These are phyloP conservation scores for Mystacides longicornis DNA, from an alignment of 2,888 invertebrate species.

Conservation along the genomic window DNA sequence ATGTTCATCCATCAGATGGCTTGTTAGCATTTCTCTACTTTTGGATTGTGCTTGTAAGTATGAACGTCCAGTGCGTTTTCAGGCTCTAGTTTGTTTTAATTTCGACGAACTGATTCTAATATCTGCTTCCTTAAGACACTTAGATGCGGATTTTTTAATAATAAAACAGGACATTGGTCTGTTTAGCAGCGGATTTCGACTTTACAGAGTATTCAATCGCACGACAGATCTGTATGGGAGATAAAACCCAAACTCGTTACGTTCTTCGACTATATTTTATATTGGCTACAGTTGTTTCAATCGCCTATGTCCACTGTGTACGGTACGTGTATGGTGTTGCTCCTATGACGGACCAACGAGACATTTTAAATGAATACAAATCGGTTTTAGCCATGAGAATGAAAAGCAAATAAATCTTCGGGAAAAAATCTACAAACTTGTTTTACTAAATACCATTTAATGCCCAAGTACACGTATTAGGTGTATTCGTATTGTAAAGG, in stretches of 20 bases:
- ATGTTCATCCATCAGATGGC: too few species aligned
- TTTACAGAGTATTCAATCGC: neutral
- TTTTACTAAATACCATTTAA: neutral
- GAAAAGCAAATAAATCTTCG: slow-evolving; percentile 3
- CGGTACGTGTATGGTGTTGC: neutral
- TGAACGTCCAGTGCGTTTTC: too few species aligned
- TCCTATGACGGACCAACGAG: neutral
- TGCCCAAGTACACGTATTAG: too few species aligned
- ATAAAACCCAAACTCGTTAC: neutral
- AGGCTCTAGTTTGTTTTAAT: too few species aligned
- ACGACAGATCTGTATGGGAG: neutral
- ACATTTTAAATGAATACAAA: slow-evolving; percentile 5
- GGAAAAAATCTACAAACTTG: neutral
- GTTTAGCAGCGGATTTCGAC: too few species aligned
- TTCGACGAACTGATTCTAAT: too few species aligned
- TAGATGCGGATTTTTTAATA: too few species aligned
- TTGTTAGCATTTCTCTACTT: too few species aligned
- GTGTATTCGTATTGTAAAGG: too few species aligned
- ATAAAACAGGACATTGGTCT: too few species aligned
- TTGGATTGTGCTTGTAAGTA: too few species aligned
- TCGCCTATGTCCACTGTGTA: neutral
- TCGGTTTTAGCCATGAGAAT: neutral
- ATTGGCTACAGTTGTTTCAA: neutral
- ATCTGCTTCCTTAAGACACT: too few species aligned
- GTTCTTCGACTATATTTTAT: neutral